Conservation (phyloP, 2,113 vertebrate genomes). For the Pitta sordida region DNA sequence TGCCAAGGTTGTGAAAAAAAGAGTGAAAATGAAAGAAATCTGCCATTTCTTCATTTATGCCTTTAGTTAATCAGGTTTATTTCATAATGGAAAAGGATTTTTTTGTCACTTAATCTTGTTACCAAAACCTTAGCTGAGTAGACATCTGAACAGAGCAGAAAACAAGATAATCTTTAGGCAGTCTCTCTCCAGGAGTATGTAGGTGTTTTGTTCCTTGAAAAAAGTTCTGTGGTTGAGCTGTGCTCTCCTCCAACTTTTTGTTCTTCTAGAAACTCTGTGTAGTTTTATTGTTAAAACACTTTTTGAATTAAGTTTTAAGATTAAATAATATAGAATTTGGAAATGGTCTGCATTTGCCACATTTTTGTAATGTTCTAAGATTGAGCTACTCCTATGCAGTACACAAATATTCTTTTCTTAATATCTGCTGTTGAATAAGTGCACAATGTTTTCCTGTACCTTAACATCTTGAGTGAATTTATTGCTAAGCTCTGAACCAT, state of each 20-base stretch:
- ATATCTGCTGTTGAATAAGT: neutral
- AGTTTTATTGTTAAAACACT: neutral
- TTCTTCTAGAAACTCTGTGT: neutral
- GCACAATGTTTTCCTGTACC: neutral
- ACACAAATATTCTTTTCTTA: neutral
- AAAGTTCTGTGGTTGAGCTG: neutral
- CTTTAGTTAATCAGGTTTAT: neutral
- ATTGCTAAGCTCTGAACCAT: neutral
- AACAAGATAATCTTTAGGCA: neutral
- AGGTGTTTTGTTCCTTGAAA: fast-evolving
- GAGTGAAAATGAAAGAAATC: neutral
- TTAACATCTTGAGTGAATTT: neutral
- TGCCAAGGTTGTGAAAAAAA: neutral
- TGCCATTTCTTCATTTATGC: neutral
- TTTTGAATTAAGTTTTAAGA: neutral
- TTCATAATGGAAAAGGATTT: neutral
- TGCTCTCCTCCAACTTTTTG: neutral
- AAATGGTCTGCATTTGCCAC: neutral
- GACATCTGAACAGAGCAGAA: neutral
- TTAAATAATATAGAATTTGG: neutral
- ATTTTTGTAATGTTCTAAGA: neutral
- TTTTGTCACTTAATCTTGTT: neutral
- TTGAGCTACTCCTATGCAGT: neutral
- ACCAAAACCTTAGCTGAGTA: neutral
- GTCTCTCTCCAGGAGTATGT: neutral